Conservation (phyloP, 2,888 invertebrate species). For the Lomographa bimaculata region DNA sequence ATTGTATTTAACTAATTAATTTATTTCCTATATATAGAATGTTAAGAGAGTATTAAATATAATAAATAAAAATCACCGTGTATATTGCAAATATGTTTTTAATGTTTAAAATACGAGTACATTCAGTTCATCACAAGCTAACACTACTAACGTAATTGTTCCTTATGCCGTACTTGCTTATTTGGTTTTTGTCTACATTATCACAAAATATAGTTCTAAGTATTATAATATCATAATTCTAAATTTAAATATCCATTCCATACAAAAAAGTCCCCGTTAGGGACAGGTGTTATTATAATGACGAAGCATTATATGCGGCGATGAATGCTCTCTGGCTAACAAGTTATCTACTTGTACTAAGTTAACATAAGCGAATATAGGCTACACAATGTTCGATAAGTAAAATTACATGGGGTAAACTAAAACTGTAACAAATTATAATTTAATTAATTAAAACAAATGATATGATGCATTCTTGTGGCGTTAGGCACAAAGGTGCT, state of each 20-base stretch:
- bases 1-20: no score
- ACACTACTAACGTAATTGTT: constrained; percentile 18
- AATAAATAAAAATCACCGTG: no score
- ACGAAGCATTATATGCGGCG: constrained; percentile 35
- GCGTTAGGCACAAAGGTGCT: constrained; percentile 60
- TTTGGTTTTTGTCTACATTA: constrained; percentile 13
- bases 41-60: no score
- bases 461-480: constrained; percentile 84
- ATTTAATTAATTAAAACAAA: constrained; percentile 77
- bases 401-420: constrained; percentile 60
- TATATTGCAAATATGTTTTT: no score
- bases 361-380: constrained; percentile 40
- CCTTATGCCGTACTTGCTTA: constrained; percentile 20
- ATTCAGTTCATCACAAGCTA: constrained; percentile 29
- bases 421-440: constrained; percentile 64
- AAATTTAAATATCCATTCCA: constrained; percentile 61
- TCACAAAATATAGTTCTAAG: constrained; percentile 32
- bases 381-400: constrained; percentile 56
- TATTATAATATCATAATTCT: constrained; percentile 36
- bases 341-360: constrained; percentile 8
- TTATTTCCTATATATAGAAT: no score
- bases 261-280: constrained; percentile 78
- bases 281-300: constrained; percentile 56
- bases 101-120: constrained; percentile 21
- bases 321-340: constrained; percentile 52